phyloP scores from a whole-genome alignment of 1,140 invertebrate genomes.

The Oscheius sp. region DNA sequence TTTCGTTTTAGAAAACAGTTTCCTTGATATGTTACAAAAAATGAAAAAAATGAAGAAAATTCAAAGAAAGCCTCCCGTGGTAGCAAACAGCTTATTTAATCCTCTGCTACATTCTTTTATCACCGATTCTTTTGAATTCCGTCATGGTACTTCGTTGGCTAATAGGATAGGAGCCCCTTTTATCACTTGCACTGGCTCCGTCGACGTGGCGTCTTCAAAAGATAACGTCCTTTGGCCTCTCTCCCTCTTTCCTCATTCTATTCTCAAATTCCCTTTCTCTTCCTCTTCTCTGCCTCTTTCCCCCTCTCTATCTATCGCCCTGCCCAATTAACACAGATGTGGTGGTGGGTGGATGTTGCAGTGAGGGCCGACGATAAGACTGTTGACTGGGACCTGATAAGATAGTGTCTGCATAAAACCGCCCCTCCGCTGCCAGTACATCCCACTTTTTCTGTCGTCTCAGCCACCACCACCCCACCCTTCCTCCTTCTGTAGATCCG shows the following conservation, averaged over 20 bases:
- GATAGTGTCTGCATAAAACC: not conserved
- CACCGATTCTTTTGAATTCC: not conserved
- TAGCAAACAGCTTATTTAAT: not conserved
- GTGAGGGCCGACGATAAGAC: not conserved
- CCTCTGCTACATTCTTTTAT: not conserved
- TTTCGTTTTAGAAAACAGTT: too few species aligned
- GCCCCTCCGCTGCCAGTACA: not conserved
- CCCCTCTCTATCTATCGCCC: not conserved
- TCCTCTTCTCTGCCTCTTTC: not conserved
- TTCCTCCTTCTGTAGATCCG: not conserved
- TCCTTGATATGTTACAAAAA: not conserved
- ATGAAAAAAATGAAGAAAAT: not conserved
- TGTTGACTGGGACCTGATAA: slow-evolving; percentile 1
- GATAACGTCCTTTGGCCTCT: not conserved
- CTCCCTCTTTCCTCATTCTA: not conserved
- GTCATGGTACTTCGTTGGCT: not conserved
- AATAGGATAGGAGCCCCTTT: not conserved
- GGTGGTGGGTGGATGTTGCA: not conserved
- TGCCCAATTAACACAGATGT: too few species aligned
- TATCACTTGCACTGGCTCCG: not conserved
- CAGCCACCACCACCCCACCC: not conserved
- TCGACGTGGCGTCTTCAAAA: not conserved
- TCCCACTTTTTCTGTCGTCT: not conserved
- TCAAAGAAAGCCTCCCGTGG: not conserved
- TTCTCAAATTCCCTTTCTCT: not conserved